These are phyloP conservation scores for Perccottus glenii DNA, from an alignment of 2,113 vertebrate species.

Conservation along the genomic window DNA sequence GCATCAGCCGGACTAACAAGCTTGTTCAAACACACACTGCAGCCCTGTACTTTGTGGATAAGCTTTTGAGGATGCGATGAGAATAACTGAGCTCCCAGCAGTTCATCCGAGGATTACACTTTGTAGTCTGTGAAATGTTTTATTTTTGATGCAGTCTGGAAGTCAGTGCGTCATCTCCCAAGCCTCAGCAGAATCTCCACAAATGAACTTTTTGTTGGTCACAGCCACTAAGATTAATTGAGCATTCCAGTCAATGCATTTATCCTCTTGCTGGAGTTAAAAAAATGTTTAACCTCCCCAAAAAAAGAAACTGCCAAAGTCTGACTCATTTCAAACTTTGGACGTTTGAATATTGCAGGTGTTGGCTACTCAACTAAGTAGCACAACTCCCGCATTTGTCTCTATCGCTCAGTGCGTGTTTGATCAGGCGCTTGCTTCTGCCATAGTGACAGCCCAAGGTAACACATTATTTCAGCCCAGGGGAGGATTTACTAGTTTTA, in stretches of 20 bases:
- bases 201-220: conserved; percentile 24
- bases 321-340: conserved; percentile 51
- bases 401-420: conserved; percentile 15
- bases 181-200: conserved; percentile 7
- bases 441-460: conserved; percentile 33
- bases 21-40: conserved; percentile 1
- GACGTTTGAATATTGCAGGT: conserved; percentile 42
- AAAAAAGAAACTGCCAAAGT: conserved; percentile 56
- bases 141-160: conserved; percentile 24
- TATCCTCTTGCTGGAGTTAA: conserved; percentile 39
- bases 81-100: conserved; percentile 11
- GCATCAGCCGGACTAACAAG: conserved; percentile 15
- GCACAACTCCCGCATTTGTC: conserved; percentile 23
- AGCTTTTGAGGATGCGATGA: conserved; percentile 10
- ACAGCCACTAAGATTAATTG: conserved; percentile 38
- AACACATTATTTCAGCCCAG: conserved; percentile 33
- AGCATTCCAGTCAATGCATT: conserved; percentile 30
- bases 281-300: conserved; percentile 42
- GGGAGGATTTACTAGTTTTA: conserved; percentile 9
- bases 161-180: conserved; percentile 14
- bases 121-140: conserved; percentile 18
- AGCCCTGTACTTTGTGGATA: conserved; percentile 7
- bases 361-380: conserved; percentile 46
- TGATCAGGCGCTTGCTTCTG: conserved; percentile 30
- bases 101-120: conserved; percentile 16